Evolutionary conservation across 2,113 vertebrate species (phyloP).

Genomic region (Corythornis madagascariensis): DNA sequence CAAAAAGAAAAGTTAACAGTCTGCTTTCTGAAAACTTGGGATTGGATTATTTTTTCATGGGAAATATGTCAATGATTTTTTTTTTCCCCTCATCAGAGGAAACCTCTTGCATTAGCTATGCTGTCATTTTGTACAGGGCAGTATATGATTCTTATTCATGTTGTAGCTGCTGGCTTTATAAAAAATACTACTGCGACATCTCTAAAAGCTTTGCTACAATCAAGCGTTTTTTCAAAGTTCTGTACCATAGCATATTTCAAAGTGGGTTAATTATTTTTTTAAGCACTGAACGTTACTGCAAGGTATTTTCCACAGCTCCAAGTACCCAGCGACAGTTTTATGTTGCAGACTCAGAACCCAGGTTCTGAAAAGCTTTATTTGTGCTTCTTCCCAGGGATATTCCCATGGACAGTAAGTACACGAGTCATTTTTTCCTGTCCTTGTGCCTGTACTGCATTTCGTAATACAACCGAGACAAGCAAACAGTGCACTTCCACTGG

Average conservation of each 20-base stretch:
- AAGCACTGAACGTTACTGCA: neutral
- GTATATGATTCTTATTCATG: neutral
- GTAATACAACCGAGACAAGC: neutral
- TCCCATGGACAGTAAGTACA: neutral
- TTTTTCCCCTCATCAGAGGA: neutral
- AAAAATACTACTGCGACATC: neutral
- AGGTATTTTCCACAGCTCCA: neutral
- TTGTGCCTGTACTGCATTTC: neutral
- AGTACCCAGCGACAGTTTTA: neutral
- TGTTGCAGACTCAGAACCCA: neutral
- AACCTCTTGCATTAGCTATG: neutral
- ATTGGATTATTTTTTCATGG: neutral
- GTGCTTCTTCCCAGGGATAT: neutral
- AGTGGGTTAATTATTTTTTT: rapidly evolving
- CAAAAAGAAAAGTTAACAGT: neutral
- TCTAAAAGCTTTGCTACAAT: neutral
- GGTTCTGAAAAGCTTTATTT: neutral
- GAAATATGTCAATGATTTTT: neutral
- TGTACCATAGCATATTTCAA: neutral
- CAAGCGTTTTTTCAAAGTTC: neutral
- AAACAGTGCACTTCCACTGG: neutral
- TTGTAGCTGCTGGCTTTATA: neutral
- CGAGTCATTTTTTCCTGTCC: neutral
- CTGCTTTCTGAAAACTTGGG: neutral
- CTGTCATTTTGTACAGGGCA: neutral